These are phyloP conservation scores for Caenorhabditis virilis DNA, from an alignment of 2,888 invertebrate species.

Conservation along the genomic window DNA sequence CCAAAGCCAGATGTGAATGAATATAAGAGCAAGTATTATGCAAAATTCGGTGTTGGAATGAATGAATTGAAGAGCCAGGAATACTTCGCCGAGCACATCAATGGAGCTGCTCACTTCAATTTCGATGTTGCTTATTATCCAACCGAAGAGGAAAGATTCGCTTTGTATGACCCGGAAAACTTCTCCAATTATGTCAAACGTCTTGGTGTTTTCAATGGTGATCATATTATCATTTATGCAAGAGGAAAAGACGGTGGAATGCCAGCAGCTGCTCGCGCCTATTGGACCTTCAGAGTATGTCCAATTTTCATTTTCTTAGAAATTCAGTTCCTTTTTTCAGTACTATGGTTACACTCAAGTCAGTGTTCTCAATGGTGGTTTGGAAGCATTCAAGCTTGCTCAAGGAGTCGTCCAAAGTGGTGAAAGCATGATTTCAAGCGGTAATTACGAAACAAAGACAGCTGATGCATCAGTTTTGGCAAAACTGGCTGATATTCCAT, in stretches of 20 bases:
- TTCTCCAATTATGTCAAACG: slow-evolving; percentile 55
- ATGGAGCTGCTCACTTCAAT: slow-evolving; percentile 55
- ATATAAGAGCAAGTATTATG: slow-evolving; percentile 51
- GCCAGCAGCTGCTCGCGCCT: slow-evolving; percentile 50
- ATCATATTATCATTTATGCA: slow-evolving; percentile 53
- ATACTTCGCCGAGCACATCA: slow-evolving; percentile 48
- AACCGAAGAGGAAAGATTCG: slow-evolving; percentile 47
- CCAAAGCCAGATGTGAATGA: slow-evolving; percentile 36
- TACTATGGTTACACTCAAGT: slow-evolving; percentile 51
- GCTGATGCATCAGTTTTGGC: slow-evolving; percentile 19
- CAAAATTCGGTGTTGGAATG: slow-evolving; percentile 49
- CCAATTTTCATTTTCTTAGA: too few relatives aligned
- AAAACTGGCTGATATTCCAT: slow-evolving; percentile 28
- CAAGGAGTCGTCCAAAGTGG: slow-evolving; percentile 34
- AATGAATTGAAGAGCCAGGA: slow-evolving; percentile 38
- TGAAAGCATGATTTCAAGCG: slow-evolving; percentile 28
- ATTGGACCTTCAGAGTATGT: slow-evolving; percentile 55
- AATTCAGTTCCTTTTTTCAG: too few relatives aligned
- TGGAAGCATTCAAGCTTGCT: slow-evolving; percentile 46
- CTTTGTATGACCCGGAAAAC: slow-evolving; percentile 50
- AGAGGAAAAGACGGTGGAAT: slow-evolving; percentile 57
- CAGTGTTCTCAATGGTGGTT: slow-evolving; percentile 50
- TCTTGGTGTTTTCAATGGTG: slow-evolving; percentile 52
- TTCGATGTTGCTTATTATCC: slow-evolving; percentile 58
- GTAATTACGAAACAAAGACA: slow-evolving; percentile 29